phyloP scores from a whole-genome alignment of 2,888 invertebrate species.

The Conomelus anceps region DNA sequence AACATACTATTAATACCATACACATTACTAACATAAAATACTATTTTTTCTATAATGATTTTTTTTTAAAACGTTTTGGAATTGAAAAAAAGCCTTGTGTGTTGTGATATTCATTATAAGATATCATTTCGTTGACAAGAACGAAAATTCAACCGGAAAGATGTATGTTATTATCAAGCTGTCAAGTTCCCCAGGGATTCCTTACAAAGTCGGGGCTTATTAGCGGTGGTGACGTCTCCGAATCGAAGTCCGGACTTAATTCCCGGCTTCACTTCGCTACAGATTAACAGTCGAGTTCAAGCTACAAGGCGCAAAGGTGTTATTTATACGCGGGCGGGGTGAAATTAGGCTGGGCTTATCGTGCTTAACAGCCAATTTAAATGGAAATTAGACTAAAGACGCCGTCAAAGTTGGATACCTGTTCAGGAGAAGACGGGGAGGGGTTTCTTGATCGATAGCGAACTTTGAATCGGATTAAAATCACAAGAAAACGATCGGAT shows the following conservation, averaged over 20 bases:
- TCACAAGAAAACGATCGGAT: background rate
- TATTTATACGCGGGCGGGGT: background rate
- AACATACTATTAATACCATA: too few species aligned
- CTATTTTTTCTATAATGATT: too few species aligned
- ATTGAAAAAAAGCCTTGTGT: too few species aligned
- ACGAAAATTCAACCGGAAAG: background rate
- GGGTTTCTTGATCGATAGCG: background rate
- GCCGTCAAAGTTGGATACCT: background rate
- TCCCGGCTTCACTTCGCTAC: background rate
- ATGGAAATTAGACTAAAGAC: background rate
- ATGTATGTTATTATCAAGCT: background rate
- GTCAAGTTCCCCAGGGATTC: background rate
- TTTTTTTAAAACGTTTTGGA: too few species aligned
- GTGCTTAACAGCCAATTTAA: background rate
- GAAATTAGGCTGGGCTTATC: background rate
- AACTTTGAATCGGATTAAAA: background rate
- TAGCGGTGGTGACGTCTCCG: background rate
- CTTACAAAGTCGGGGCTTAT: background rate
- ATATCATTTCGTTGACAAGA: background rate
- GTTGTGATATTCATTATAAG: background rate
- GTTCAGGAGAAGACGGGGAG: background rate
- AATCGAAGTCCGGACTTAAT: background rate
- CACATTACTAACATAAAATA: too few species aligned
- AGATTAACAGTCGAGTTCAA: background rate
- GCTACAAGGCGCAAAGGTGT: background rate